These are phyloP conservation scores for Calosoma granatense DNA, from an alignment of 1,140 invertebrate species.

Conservation along the genomic window DNA sequence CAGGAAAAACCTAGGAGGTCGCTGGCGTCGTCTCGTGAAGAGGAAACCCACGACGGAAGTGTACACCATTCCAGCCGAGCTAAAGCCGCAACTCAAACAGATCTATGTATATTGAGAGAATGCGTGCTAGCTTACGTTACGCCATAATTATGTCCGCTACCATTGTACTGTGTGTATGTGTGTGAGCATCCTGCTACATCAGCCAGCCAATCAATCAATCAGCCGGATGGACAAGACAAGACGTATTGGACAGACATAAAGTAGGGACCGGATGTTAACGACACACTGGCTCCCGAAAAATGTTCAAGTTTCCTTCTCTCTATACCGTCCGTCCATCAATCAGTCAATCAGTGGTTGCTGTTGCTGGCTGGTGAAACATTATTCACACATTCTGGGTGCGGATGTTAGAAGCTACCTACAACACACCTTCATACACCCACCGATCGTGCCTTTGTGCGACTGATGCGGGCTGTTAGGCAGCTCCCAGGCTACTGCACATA, in stretches of 20 bases:
- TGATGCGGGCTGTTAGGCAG: not conserved
- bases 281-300: not conserved
- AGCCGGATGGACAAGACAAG: too few relatives aligned
- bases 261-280: not conserved
- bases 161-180: too few relatives aligned
- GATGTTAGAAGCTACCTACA: too few relatives aligned
- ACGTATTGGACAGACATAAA: not conserved
- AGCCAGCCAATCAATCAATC: too few relatives aligned
- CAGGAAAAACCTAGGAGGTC: conserved; percentile 69
- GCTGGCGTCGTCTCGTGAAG: conserved; percentile 68
- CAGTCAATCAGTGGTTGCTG: not conserved
- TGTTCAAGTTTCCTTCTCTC: too few relatives aligned
- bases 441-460: not conserved
- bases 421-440: too few relatives aligned
- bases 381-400: too few relatives aligned
- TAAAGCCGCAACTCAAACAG: conserved; percentile 76
- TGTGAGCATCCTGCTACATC: too few relatives aligned
- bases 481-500: too few relatives aligned
- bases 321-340: not conserved
- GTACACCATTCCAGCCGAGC: conserved; percentile 73
- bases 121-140: conserved; percentile 9
- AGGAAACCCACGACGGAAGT: conserved; percentile 67
- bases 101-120: conserved; percentile 72
- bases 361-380: too few relatives aligned
- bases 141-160: too few relatives aligned